These are phyloP conservation scores for Hirudinaria manillensis DNA, from an alignment of 2,888 invertebrate species.

Conservation along the genomic window DNA sequence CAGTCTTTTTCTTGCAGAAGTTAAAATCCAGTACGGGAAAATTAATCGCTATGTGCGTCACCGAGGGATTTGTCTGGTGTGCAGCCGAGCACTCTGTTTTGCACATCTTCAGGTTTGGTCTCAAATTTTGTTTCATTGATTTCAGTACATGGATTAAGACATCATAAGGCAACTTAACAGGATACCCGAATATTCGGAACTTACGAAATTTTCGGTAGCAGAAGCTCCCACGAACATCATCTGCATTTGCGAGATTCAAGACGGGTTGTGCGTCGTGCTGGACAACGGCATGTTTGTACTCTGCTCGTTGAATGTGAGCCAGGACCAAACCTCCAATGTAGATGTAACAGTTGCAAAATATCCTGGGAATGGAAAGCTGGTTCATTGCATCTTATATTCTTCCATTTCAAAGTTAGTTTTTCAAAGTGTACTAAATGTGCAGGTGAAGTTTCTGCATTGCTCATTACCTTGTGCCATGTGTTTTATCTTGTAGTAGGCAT, in stretches of 20 bases:
- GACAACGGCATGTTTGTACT: slow-evolving; percentile 37
- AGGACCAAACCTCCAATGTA: neutral
- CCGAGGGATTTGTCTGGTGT: slow-evolving; percentile 19
- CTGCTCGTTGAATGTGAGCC: slow-evolving; percentile 28
- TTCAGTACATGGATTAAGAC: neutral
- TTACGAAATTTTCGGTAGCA: slow-evolving; percentile 36
- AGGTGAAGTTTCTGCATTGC: too few species aligned
- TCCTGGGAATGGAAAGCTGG: slow-evolving; percentile 39
- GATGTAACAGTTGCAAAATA: slow-evolving; percentile 32
- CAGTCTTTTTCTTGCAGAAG: slow-evolving; percentile 1
- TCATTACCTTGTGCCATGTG: too few species aligned
- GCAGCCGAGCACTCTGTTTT: neutral
- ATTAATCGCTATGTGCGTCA: slow-evolving; percentile 19
- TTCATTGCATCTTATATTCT: slow-evolving; percentile 35
- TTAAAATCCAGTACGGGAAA: neutral
- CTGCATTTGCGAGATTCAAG: slow-evolving; percentile 33
- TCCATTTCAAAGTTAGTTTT: slow-evolving; percentile 22
- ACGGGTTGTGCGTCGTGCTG: slow-evolving; percentile 37
- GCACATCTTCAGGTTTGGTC: neutral
- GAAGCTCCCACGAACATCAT: slow-evolving; percentile 32
- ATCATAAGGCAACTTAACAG: slow-evolving; percentile 4
- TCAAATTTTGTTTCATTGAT: slow-evolving; percentile 14
- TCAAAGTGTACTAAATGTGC: neutral
- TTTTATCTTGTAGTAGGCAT: neutral
- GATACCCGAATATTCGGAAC: slow-evolving; percentile 32